Base-by-base conservation (phyloP, 2,113 vertebrate species). In the Oncorhynchus keta region DNA sequence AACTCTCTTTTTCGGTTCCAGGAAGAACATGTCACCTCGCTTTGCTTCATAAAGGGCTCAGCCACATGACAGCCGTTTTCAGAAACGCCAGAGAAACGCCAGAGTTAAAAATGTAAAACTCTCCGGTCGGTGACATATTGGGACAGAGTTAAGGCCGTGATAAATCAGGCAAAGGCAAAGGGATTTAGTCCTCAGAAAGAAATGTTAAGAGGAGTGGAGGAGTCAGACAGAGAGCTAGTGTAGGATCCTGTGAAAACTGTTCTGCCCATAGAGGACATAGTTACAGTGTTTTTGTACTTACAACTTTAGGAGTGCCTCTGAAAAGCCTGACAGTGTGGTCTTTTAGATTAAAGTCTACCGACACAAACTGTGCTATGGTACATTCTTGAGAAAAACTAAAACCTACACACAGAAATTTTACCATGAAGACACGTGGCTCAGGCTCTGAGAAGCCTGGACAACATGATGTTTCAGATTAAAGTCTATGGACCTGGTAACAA, bases 11-110 rank as follows among this genome's bases (percentile, higher is more conserved):
- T 76, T 77, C 65, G 76, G 81, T 83, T 90, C 70, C 57, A 62
- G 83, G 79, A 87, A 85, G 85, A 89, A 87, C 85, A 86, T 90
- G 90, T 89, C 92, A 93, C 89, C 86, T 90, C 86, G 77, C 75
- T 88, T 77, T 84, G 77, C 84, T 87, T 84, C 79, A 90, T 66
- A 87, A 89, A 90, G 82, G 81, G 68, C 74, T 82, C 81, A 89
- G 84, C 85, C 85, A 88, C 75, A 70, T 59, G 35, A 55, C 51
- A 55, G 51, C 72, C 66, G 14, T 57, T 68, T 68, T 84, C 87
- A 78, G 68, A 83, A 90, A 75, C 88, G 71, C 67, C 81, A 77
- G 35, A 48, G 24, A 66, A 74, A 83, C 82, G 76, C 77, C 81
- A 78, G 35, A 48, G 24, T 65, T 85, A 82, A 84, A 74, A 83